Evolutionary conservation across 2,888 invertebrate genomes (phyloP).

Genomic region (Diachrysia chrysitis): DNA sequence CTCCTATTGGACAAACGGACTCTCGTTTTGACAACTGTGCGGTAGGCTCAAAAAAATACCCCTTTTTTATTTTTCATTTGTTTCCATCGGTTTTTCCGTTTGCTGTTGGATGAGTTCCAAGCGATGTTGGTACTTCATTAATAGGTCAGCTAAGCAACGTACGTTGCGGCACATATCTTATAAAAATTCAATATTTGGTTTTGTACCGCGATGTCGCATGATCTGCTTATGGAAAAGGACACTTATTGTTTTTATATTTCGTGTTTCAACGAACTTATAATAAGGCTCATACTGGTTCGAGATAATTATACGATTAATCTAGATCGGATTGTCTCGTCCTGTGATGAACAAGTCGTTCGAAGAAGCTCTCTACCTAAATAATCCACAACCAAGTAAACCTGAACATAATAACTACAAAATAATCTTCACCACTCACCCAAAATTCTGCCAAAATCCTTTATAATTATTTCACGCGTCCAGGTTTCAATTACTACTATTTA

Average conservation of each 20-base stretch:
- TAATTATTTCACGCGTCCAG: neutral
- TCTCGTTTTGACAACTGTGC: slow-evolving; percentile 27
- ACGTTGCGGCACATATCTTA: neutral
- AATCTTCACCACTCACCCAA: neutral
- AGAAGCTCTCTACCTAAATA: neutral
- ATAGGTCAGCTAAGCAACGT: neutral
- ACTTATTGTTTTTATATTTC: no score
- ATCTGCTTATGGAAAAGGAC: no score
- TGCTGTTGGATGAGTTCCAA: slow-evolving; percentile 14
- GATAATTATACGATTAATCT: no score
- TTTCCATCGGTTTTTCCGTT: slow-evolving; percentile 17
- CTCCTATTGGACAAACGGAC: slow-evolving; percentile 38
- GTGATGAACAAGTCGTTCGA: no score
- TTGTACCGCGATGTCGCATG: no score
- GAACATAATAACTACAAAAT: neutral
- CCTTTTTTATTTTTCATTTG: slow-evolving; percentile 4
- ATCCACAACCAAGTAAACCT: neutral
- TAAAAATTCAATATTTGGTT: no score
- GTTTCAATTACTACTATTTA: slow-evolving; percentile 25
- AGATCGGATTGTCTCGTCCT: no score
- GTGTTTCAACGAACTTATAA: no score
- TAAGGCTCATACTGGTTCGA: no score
- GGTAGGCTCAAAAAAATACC: slow-evolving; percentile 35
- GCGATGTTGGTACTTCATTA: slow-evolving; percentile 16
- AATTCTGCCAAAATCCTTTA: neutral